Base-by-base conservation (phyloP, 2,113 vertebrate genomes). In the Tachysurus fulvidraco region DNA sequence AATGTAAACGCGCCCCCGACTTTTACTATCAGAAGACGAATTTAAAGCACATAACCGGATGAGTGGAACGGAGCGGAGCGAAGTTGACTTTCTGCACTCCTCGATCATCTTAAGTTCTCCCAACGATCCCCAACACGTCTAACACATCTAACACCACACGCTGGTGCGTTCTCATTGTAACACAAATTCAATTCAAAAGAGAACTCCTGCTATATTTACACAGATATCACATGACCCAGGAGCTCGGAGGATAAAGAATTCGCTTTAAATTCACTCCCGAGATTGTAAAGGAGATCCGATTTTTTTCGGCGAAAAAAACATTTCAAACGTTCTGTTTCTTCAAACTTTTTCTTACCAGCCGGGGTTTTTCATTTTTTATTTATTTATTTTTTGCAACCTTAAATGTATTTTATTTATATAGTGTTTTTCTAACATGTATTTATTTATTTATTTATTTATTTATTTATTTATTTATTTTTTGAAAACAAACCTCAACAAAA, bases 141-240 rank as follows among this genome's bases (percentile, higher is more conserved):
- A 76, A 64, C 21, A 46, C 28, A 12, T 65, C 57, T 59, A 76
- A 81, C 73, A 36, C 17, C 69, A 36, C 50, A 12, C 10, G 4
- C 17, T 52, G 21, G 12, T 81, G 55, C 14, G 21, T 36, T 41
- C 5, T 52, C 71, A 21, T 30, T 30, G 74, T n/a, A 25, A 57
- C 36, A 17, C 54, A 67, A 81, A 64, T 50, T 80, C 86, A 83
- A 94, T 92, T 89, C 91, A 91, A 92, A 92, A 94, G 94, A 89
- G 93, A 95, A 94, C 6, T 46, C n/a, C 21, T 50, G 46, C 46
- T 50, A 9, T 7, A 28, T 83, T 52, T 74, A 84, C 23, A 74
- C 25, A 17, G 3, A n/a, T 57, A 93, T 91, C 89, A 90, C 91
- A 88, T 89, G 89, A 91, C 92, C 93, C 83, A 76, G 50, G 23